Percentiles rank a stretch among this genome's conserved stretches.
These are phyloP conservation scores for Pachyseris speciosa DNA, from an alignment of 64 coral and sea anemone species.

Conservation along the genomic window DNA sequence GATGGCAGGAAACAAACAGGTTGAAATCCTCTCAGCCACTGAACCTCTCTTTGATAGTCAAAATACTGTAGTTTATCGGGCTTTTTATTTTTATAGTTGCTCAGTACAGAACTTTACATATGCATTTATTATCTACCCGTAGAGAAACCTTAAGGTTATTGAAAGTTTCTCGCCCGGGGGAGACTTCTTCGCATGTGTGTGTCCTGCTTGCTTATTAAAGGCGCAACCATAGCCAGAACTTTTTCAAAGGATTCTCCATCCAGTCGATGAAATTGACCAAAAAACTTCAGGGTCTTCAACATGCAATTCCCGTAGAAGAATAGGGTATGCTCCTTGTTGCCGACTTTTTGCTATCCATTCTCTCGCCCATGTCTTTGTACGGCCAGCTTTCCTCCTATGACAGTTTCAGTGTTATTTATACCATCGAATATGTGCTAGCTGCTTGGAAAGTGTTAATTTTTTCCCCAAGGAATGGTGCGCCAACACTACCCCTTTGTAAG, in stretches of 20 bases:
- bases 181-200: slow-evolving; percentile 44
- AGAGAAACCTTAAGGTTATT: slow-evolving; percentile 13
- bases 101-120: background rate
- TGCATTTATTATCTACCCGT: slow-evolving; percentile 12
- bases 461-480: too few species aligned
- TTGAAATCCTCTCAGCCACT: background rate
- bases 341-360: slow-evolving; percentile 9
- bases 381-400: background rate
- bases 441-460: too few species aligned
- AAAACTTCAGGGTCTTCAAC: slow-evolving; percentile 13
- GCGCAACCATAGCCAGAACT: slow-evolving; percentile 17
- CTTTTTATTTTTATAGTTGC: background rate
- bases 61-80: background rate
- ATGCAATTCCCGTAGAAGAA: slow-evolving; percentile 4
- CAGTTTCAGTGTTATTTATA: too few species aligned
- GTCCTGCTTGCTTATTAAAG: slow-evolving; percentile 15
- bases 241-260: slow-evolving; percentile 31
- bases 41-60: background rate
- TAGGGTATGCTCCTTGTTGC: background rate
- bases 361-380: background rate
- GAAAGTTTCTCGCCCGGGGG: slow-evolving; percentile 49
- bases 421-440: too few species aligned
- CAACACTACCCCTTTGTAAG: too few species aligned
- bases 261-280: slow-evolving; percentile 19
- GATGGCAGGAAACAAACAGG: background rate